These are phyloP conservation scores for Cacatua alba DNA, from an alignment of 2,113 vertebrate species.

Conservation along the genomic window DNA sequence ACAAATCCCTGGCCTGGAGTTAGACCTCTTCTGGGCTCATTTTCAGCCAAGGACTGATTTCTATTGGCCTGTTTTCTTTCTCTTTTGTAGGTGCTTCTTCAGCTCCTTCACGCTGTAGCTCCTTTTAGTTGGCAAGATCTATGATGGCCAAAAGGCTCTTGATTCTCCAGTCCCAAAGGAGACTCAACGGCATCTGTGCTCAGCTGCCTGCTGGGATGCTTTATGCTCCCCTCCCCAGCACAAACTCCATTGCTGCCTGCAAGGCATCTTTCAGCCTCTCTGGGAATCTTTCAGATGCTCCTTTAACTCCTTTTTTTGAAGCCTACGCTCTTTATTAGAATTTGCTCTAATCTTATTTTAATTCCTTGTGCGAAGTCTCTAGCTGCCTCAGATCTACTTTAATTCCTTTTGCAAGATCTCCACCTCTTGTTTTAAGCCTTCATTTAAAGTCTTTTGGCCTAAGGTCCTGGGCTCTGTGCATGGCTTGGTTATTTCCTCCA, in stretches of 20 bases:
- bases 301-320: background rate
- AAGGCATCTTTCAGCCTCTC: background rate
- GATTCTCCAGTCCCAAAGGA: background rate
- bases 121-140: background rate
- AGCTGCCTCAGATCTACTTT: constrained; percentile 19
- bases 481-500: background rate
- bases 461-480: background rate
- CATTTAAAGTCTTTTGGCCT: constrained; percentile 34
- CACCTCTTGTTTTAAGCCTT: constrained; percentile 32
- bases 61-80: background rate
- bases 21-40: background rate
- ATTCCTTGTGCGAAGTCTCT: constrained; percentile 36
- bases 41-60: background rate
- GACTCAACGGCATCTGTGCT: background rate
- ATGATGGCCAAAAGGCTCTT: background rate
- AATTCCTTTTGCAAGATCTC: constrained; percentile 44
- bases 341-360: constrained; percentile 49
- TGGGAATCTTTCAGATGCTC: constrained; percentile 13
- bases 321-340: background rate
- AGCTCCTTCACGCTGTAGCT: background rate
- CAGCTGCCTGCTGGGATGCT: accelerated
- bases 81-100: background rate
- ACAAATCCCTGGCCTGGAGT: background rate
- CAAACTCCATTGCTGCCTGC: background rate
- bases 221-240: background rate